Percentiles rank a stretch among this genome's conserved stretches.
phyloP scores from a whole-genome alignment of 2,113 vertebrate species.

The Nothocercus nigrocapillus region DNA sequence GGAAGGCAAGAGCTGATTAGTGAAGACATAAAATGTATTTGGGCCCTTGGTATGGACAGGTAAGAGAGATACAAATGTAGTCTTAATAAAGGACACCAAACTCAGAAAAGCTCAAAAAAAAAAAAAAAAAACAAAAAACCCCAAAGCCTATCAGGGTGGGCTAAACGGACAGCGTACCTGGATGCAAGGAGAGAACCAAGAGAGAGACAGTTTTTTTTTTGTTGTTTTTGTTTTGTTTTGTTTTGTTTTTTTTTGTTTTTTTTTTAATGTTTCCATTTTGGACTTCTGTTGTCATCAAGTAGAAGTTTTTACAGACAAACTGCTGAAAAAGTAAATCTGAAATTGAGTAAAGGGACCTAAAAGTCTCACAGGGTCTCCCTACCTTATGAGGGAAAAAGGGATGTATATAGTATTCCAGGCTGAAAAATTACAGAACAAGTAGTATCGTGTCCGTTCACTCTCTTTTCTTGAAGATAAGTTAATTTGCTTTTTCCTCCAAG shows the following conservation, averaged over 20 bases:
- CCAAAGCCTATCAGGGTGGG: accelerated
- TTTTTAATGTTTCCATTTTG: background rate
- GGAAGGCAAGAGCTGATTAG: background rate
- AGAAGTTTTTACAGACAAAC: background rate
- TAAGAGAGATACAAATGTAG: background rate
- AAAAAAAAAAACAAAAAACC: background rate
- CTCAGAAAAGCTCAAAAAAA: background rate
- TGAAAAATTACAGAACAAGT: background rate
- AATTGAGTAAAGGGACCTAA: background rate
- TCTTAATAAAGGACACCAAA: background rate
- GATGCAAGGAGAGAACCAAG: background rate
- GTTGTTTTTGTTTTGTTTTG: no score
- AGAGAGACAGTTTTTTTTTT: background rate
- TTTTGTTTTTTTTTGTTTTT: no score
- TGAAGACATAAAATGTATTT: background rate
- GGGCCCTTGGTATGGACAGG: background rate
- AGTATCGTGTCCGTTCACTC: background rate
- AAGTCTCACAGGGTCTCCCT: background rate
- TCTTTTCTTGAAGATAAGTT: background rate
- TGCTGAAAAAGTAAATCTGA: background rate
- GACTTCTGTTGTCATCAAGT: background rate
- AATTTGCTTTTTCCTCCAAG: background rate
- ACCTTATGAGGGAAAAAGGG: background rate
- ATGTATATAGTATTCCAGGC: background rate
- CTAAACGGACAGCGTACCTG: accelerated